A percentile compares a stretch with the other conserved stretches of the same genome.
phyloP scores from a whole-genome alignment of 1,140 invertebrate genomes.

The Drosophila saltans region DNA sequence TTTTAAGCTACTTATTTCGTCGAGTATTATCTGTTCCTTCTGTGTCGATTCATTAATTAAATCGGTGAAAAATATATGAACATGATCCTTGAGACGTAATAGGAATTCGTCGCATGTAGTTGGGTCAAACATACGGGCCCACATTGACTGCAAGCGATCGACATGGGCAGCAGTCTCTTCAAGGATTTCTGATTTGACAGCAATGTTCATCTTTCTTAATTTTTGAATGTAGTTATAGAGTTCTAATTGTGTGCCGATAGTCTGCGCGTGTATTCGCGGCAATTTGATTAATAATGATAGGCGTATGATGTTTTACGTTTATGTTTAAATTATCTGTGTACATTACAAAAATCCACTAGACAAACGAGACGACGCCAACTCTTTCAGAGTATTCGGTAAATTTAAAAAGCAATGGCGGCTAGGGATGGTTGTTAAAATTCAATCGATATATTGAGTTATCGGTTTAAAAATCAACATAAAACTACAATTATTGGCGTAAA shows the following conservation, averaged over 20 bases:
- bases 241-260: too few species aligned
- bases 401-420: constrained; percentile 5
- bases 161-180: constrained; percentile 50
- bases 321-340: too few species aligned
- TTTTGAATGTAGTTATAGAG: neutral
- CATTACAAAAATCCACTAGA: neutral
- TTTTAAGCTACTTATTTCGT: constrained; percentile 41
- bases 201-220: neutral
- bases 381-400: constrained; percentile 5
- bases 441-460: neutral
- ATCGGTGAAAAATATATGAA: constrained; percentile 50
- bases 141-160: constrained; percentile 49
- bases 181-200: constrained; percentile 43
- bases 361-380: neutral
- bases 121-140: constrained; percentile 59
- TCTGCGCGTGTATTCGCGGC: neutral
- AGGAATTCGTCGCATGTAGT: constrained; percentile 55
- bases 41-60: constrained; percentile 56
- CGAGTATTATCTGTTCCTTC: constrained; percentile 42
- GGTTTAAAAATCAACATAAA: neutral
- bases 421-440: neutral
- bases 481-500: too few species aligned
- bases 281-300: too few species aligned
- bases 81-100: constrained; percentile 52
- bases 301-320: too few species aligned